These are phyloP conservation scores for Ctenoplectra terminalis DNA, from an alignment of 1,140 invertebrate genomes.

Conservation along the genomic window DNA sequence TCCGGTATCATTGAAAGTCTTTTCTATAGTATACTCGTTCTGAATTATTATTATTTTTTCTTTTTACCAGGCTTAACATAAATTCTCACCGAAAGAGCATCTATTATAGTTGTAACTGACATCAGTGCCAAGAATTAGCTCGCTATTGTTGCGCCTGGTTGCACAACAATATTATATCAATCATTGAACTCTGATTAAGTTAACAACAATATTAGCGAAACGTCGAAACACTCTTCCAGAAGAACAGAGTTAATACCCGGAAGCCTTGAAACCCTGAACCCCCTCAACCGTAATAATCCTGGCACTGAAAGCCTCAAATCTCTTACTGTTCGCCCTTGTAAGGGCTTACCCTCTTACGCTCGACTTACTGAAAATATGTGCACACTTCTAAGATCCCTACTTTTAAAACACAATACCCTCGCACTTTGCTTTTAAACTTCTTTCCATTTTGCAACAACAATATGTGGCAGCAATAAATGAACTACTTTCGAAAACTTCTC, in stretches of 20 bases:
- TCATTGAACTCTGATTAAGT: neutral
- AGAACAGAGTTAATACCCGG: neutral
- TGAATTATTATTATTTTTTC: too few relatives aligned
- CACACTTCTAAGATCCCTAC: neutral
- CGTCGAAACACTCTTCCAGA: neutral
- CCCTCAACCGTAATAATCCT: neutral
- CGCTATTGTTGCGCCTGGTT: too few relatives aligned
- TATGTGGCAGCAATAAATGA: neutral
- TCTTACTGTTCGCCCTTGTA: neutral
- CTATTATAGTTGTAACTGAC: too few relatives aligned
- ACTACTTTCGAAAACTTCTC: neutral
- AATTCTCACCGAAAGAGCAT: too few relatives aligned
- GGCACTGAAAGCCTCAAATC: neutral
- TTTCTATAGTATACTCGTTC: too few relatives aligned
- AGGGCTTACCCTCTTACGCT: neutral
- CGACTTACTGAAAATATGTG: constrained; percentile 7
- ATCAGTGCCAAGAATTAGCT: too few relatives aligned
- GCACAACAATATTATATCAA: neutral
- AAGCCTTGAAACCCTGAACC: neutral
- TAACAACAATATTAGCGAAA: neutral
- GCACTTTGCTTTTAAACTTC: neutral
- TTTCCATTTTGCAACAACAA: neutral
- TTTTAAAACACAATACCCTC: neutral
- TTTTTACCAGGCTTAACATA: too few relatives aligned
- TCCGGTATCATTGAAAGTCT: too few relatives aligned